Evolutionary conservation across 2,797 vertebrate genomes (phyloP).

Genomic region (Girardinus metallicus): DNA sequence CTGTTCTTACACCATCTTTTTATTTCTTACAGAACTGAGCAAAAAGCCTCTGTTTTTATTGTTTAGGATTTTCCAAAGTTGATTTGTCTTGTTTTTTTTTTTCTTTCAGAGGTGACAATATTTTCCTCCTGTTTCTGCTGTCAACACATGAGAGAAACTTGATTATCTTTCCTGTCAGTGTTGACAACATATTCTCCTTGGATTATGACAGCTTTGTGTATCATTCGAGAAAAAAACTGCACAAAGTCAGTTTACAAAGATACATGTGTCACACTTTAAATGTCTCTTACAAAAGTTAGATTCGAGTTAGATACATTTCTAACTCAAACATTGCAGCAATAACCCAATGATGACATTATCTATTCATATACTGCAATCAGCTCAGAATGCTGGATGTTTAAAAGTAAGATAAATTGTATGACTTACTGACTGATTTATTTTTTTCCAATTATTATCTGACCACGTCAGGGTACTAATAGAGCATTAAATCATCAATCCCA

Average conservation of each 20-base stretch:
- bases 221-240: neutral
- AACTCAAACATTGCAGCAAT: neutral
- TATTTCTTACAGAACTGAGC: neutral
- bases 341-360: neutral
- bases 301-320: neutral
- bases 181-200: neutral
- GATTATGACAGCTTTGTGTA: neutral
- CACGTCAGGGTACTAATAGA: neutral
- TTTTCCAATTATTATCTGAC: neutral
- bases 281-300: neutral
- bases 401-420: neutral
- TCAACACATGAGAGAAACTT: conserved; percentile 10
- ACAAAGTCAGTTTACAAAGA: neutral
- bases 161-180: conserved; percentile 2
- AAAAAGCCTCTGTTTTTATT: neutral
- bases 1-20: neutral
- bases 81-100: neutral
- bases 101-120: neutral
- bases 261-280: neutral
- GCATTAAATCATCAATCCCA: neutral
- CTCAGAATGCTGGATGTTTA: neutral
- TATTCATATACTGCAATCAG: neutral
- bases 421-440: neutral
- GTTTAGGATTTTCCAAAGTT: neutral
- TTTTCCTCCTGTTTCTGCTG: conserved; percentile 42